phyloP scores from a whole-genome alignment of 2,888 invertebrate species.

The Lithophane socia region DNA sequence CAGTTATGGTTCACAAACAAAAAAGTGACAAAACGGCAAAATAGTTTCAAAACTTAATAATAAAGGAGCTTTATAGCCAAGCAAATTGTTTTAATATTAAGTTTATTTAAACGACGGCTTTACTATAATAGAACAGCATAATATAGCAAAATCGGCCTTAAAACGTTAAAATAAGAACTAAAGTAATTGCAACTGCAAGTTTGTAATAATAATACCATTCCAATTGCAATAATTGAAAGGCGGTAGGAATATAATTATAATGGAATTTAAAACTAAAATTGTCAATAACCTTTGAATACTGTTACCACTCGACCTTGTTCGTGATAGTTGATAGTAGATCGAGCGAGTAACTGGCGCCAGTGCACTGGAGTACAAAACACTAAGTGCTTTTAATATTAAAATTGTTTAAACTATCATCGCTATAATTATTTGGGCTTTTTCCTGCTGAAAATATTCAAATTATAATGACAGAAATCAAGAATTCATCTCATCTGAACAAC shows the following conservation, averaged over 20 bases:
- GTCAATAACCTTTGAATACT: conserved; percentile 44
- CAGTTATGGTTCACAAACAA: not conserved
- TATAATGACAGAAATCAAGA: not conserved
- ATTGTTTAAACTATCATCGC: not conserved
- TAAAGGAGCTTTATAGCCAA: not conserved
- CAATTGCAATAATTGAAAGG: conserved; percentile 32
- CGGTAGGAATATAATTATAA: conserved; percentile 28
- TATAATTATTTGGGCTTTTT: not conserved
- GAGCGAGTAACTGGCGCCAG: conserved; percentile 32
- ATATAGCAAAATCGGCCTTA: not conserved
- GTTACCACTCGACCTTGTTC: conserved; percentile 44
- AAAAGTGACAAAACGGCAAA: not conserved
- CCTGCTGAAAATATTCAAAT: not conserved
- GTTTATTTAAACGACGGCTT: not conserved
- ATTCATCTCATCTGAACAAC: not conserved
- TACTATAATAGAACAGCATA: no score
- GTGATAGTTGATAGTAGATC: conserved; percentile 36
- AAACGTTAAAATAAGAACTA: not conserved
- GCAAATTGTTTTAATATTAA: not conserved
- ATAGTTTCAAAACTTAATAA: not conserved
- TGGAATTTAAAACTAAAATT: conserved; percentile 39
- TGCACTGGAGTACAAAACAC: conserved; percentile 13
- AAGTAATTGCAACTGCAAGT: not conserved
- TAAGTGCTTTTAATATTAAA: not conserved
- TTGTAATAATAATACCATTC: not conserved